These are phyloP conservation scores for Heliconius hermathena DNA, from an alignment of 1,140 invertebrate species.

Conservation along the genomic window DNA sequence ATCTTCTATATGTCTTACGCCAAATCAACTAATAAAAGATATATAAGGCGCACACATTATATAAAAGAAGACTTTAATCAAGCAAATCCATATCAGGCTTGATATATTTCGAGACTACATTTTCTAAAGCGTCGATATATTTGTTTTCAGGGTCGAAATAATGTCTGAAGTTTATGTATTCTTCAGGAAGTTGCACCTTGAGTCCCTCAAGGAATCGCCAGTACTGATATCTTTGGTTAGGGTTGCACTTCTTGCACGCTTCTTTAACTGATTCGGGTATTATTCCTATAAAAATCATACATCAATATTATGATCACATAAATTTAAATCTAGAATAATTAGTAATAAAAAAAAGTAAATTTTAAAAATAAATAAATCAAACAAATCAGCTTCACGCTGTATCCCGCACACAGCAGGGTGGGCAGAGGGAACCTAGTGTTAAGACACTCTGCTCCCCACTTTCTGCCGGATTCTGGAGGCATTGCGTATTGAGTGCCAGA, in stretches of 20 bases:
- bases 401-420: no score
- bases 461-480: no score
- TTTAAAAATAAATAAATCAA: no score
- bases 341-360: no score
- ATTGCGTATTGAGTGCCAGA: no score
- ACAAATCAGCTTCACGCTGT: no score
- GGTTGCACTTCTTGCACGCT: constrained; percentile 27
- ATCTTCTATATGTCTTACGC: background rate
- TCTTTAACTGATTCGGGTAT: constrained; percentile 11
- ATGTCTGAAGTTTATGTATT: constrained; percentile 29
- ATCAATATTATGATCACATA: no score
- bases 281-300: constrained; percentile 2
- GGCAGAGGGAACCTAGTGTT: no score
- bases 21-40: background rate
- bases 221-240: constrained; percentile 15
- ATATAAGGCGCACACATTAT: background rate
- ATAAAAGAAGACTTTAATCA: background rate
- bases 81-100: background rate
- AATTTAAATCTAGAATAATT: no score
- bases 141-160: constrained; percentile 33
- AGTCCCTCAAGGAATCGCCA: constrained; percentile 23
- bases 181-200: constrained; percentile 18
- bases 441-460: no score
- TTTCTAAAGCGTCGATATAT: constrained; percentile 34
- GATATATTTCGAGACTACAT: constrained; percentile 30